These are phyloP conservation scores for Artemisiospiza belli DNA, from an alignment of 2,113 vertebrate species.

Conservation along the genomic window DNA sequence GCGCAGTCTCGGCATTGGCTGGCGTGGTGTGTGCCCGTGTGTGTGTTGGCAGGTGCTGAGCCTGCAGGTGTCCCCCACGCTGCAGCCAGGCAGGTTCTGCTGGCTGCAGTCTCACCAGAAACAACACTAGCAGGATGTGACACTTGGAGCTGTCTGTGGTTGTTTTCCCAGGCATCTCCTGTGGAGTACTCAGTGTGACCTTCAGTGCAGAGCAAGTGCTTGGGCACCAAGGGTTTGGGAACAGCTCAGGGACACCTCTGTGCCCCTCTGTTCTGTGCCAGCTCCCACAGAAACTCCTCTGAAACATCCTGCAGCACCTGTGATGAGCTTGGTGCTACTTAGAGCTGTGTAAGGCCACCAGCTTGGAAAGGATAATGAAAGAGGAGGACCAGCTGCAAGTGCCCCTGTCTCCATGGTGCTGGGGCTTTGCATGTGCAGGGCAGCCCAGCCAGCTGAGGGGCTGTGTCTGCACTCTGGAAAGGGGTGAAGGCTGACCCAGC, in stretches of 20 bases:
- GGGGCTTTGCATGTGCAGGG: rapidly evolving
- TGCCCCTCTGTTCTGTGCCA: neutral
- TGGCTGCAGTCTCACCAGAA: neutral
- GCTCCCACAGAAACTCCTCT: neutral
- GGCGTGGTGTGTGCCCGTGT: rapidly evolving
- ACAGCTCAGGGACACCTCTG: too few relatives aligned
- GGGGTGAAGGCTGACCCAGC: neutral
- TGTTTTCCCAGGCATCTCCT: neutral
- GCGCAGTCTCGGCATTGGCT: rapidly evolving
- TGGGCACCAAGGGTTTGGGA: neutral
- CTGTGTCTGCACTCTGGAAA: neutral
- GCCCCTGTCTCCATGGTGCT: neutral
- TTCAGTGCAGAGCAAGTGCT: too few relatives aligned
- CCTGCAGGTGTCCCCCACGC: neutral
- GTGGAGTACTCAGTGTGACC: rapidly evolving
- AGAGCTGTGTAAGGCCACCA: neutral
- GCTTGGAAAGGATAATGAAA: neutral
- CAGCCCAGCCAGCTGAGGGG: neutral
- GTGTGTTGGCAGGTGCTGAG: neutral
- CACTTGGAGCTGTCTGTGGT: neutral
- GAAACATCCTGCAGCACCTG: neutral
- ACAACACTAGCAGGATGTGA: neutral
- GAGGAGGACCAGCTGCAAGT: neutral
- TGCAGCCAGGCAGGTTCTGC: neutral
- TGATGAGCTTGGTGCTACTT: neutral